Evolutionary conservation across 2,113 vertebrate species (phyloP).

Genomic region (Turdus rufiventris): DNA sequence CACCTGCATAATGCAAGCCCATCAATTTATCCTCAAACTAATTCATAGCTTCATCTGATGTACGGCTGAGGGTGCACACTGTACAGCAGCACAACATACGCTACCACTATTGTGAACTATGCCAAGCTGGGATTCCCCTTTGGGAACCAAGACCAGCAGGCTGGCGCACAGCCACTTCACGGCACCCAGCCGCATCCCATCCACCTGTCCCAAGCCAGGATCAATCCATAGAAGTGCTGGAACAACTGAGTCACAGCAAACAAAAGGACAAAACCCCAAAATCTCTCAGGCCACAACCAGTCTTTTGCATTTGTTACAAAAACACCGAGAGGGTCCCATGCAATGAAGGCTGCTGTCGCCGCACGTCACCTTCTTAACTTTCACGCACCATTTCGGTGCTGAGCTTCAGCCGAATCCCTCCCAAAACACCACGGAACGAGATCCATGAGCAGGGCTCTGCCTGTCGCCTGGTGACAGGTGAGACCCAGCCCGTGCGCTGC

Average conservation of each 20-base stretch:
- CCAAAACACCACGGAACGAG: background rate
- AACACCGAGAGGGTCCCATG: accelerated
- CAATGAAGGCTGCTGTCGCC: background rate
- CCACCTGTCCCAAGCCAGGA: background rate
- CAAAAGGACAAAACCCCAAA: background rate
- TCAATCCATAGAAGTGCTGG: background rate
- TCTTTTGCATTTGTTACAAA: background rate
- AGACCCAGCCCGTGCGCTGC: background rate
- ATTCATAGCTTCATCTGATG: background rate
- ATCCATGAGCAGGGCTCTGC: accelerated
- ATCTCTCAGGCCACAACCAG: background rate
- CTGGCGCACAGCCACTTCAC: background rate
- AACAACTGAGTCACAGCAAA: background rate
- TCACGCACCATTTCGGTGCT: background rate
- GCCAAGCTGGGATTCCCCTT: background rate
- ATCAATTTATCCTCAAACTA: background rate
- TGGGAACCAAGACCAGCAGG: background rate
- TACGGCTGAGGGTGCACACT: accelerated
- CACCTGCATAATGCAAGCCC: background rate
- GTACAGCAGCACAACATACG: accelerated
- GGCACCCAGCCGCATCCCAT: background rate
- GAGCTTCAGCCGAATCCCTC: background rate
- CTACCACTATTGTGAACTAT: accelerated
- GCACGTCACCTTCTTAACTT: background rate
- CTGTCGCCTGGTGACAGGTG: background rate